phyloP scores from a whole-genome alignment of 2,888 invertebrate genomes.

The Coenonympha glycerion region DNA sequence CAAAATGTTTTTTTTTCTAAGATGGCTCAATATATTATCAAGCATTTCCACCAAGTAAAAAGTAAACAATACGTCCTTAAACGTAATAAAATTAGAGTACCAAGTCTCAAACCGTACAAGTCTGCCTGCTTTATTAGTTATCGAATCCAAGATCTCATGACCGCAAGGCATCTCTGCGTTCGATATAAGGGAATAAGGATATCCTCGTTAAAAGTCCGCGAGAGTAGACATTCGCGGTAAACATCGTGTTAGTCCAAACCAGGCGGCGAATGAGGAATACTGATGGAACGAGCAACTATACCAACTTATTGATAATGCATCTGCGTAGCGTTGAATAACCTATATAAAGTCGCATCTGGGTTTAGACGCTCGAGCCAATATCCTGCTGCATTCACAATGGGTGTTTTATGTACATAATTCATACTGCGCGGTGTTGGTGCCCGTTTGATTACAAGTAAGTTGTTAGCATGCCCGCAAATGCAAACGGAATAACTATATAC shows the following conservation, averaged over 20 bases:
- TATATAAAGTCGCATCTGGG: constrained; percentile 10
- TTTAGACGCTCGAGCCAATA: constrained; percentile 6
- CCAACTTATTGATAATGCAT: constrained; percentile 2
- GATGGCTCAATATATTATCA: no score
- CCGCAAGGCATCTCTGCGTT: no score
- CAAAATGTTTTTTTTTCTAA: no score
- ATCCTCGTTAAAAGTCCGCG: constrained; percentile 5
- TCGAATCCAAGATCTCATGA: no score
- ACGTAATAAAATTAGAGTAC: no score
- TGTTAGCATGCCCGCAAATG: neutral
- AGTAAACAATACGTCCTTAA: no score
- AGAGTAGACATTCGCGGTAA: constrained; percentile 3
- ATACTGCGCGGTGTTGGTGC: neutral
- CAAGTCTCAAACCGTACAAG: no score
- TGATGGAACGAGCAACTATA: neutral
- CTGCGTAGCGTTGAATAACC: constrained; percentile 11
- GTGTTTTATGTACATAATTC: constrained; percentile 3
- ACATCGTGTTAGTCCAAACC: constrained; percentile 1
- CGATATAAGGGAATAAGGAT: no score
- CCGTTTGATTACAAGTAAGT: constrained; percentile 1
- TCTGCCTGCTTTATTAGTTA: no score
- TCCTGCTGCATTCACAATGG: constrained; percentile 9
- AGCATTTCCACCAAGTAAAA: no score
- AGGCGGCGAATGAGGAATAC: neutral
- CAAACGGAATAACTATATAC: constrained; percentile 1